phyloP scores from a whole-genome alignment of 2,797 vertebrate species.

The Tarsius wallacei region DNA sequence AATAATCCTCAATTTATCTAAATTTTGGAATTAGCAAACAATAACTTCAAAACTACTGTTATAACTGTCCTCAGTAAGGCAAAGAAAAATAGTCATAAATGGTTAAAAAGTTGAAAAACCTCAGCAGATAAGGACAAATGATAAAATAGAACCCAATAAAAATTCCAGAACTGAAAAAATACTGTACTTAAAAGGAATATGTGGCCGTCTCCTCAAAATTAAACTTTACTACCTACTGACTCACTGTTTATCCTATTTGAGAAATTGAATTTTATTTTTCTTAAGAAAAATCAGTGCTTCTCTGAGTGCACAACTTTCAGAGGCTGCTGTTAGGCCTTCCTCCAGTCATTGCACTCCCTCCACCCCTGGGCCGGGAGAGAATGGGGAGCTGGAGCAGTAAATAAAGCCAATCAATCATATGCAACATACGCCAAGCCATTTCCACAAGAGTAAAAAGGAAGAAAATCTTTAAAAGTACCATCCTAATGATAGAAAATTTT shows the following conservation, averaged over 20 bases:
- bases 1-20: neutral
- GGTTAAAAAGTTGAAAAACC: neutral
- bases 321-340: no score
- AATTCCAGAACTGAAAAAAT: conserved; percentile 30
- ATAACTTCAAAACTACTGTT: neutral
- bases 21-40: neutral
- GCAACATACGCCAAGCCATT: no score
- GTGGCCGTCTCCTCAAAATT: neutral
- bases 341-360: no score
- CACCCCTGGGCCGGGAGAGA: no score
- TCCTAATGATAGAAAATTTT: no score
- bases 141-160: neutral
- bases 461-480: no score
- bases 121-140: neutral
- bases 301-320: no score
- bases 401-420: no score
- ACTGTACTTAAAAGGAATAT: neutral
- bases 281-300: no score
- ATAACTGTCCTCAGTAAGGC: neutral
- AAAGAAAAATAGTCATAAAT: conserved; percentile 24
- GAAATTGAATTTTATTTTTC: neutral
- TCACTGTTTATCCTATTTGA: conserved; percentile 22
- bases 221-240: neutral
- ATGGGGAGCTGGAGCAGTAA: no score
- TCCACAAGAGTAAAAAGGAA: no score